phyloP scores from a whole-genome alignment of 2,113 vertebrate genomes.

The Casuarius casuarius region DNA sequence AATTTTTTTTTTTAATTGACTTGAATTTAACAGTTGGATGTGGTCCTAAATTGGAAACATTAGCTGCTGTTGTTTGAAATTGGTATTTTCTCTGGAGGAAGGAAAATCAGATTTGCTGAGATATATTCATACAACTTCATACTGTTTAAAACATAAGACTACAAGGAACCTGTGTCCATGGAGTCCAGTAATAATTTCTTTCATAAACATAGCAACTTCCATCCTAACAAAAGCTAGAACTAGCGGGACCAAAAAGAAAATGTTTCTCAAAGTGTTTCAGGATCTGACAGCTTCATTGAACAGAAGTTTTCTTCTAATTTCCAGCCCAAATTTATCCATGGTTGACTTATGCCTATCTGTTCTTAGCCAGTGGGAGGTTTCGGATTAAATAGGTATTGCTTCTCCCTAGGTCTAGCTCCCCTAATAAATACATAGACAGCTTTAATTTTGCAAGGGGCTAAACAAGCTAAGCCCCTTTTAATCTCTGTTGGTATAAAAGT shows the following conservation, averaged over 20 bases:
- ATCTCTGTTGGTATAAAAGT: neutral
- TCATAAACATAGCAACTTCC: neutral
- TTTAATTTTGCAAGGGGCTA: neutral
- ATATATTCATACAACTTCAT: neutral
- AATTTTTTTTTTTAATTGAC: neutral
- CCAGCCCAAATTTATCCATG: neutral
- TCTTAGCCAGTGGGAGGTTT: neutral
- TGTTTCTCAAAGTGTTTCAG: neutral
- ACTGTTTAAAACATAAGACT: neutral
- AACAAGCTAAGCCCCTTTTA: neutral
- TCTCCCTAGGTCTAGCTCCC: neutral
- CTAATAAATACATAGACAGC: neutral
- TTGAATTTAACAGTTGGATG: neutral
- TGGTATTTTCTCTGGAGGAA: neutral
- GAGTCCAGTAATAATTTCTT: neutral
- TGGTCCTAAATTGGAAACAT: neutral
- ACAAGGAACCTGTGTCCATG: neutral
- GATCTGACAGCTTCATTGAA: neutral
- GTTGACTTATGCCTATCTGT: neutral
- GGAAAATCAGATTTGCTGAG: neutral
- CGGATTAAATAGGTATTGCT: neutral
- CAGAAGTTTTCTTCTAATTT: neutral
- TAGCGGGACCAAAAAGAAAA: neutral
- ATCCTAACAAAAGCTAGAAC: neutral
- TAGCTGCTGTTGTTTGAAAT: neutral